Evolutionary conservation across 1,140 invertebrate genomes (phyloP), one percentile per base, ranked within the genome.

Genomic region (Semibalanus balanoides): DNA sequence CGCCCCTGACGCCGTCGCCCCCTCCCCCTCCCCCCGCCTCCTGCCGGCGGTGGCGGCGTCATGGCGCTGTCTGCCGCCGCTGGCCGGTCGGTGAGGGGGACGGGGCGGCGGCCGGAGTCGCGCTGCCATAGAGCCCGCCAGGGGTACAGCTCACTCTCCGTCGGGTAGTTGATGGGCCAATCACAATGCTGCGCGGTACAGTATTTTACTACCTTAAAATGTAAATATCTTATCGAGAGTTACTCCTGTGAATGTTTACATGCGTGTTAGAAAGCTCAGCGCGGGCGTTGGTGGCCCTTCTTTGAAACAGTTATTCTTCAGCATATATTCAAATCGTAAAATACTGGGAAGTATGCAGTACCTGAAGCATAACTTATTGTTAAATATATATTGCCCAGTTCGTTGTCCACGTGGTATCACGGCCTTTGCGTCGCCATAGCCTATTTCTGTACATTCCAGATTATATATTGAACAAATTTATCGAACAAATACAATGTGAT

Each of bases 161-260:
- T 19, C 22, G 51, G 22, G 7, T 22, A 64, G 1, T 64, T 64
- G 7, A 64, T 25, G 51, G 51, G 51, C 51, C 51, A 64, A 64
- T 64, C 51, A 64, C 51, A 64, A 64, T 64, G 22, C 51, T 64
- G 51, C 11, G 51, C 22, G 51, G 11, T 64, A 64, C 51, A 64
- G 51, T 64, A 64, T 64, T 64, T 64, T 64, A 64, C 51, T 64
- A 64, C 51, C 51, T 14, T 64, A 64, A 64, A 64, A 64, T 64
- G 51, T 64, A 64, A 64, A 64, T 64, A 64, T 64, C 22, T 64
- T 22, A 64, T 64, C n/a, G 51, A 25, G 51, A 64, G 51, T 64
- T 64, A 64, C 51, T 64, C 51, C 22, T 64, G 51, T 64, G 51
- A 64, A 64, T 64, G 51, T 64, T 64, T 22, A 64, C 51, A 25